Percentiles rank a stretch among this genome's conserved stretches.
phyloP scores from a whole-genome alignment of 2,797 vertebrate genomes.

The Gambusia yucatana region DNA sequence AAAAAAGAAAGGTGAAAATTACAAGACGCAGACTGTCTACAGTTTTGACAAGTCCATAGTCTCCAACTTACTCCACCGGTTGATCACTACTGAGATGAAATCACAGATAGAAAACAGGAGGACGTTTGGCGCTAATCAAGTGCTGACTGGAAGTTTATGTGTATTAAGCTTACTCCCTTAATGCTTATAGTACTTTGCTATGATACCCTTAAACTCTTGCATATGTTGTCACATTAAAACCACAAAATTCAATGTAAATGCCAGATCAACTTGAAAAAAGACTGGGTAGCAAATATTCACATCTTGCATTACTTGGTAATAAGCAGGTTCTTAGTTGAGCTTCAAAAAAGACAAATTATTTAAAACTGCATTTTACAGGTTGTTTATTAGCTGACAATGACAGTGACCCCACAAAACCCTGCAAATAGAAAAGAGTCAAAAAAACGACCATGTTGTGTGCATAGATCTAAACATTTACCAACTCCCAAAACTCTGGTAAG shows the following conservation, averaged over 20 bases:
- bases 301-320: background rate
- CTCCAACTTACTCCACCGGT: constrained; percentile 58
- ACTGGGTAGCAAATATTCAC: background rate
- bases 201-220: background rate
- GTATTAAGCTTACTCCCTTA: background rate
- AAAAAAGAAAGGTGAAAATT: constrained; percentile 67
- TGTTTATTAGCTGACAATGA: background rate
- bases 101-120: constrained; percentile 40
- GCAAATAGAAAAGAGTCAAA: background rate
- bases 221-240: background rate
- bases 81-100: constrained; percentile 66
- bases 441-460: background rate
- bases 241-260: background rate
- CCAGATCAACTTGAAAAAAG: background rate
- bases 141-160: constrained; percentile 70
- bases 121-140: constrained; percentile 72
- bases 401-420: background rate
- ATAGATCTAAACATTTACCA: background rate
- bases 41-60: constrained; percentile 66
- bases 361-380: background rate
- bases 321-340: background rate
- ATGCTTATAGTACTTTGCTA: background rate
- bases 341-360: background rate
- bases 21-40: constrained; percentile 61
- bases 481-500: background rate